phyloP scores from a whole-genome alignment of 2,113 vertebrate genomes.

The Pseudorectes ferrugineus region DNA sequence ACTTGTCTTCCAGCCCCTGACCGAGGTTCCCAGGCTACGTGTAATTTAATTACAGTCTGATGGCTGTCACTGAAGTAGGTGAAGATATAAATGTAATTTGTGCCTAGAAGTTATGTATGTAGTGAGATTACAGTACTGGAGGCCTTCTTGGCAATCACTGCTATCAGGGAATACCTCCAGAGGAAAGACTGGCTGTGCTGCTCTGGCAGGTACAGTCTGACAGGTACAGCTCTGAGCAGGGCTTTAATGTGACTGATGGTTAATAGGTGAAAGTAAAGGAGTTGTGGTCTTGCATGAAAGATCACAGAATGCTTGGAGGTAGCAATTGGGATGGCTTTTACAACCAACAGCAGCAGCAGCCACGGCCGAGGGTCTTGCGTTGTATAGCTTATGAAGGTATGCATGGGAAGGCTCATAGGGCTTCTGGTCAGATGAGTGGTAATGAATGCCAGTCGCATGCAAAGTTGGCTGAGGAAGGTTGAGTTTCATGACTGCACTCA shows the following conservation, averaged over 20 bases:
- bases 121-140: not conserved
- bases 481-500: not conserved
- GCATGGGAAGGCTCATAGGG: not conserved
- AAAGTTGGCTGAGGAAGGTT: not conserved
- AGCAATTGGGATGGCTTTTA: not conserved
- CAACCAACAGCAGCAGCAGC: rapidly evolving
- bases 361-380: rapidly evolving
- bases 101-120: not conserved
- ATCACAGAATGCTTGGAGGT: not conserved
- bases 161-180: not conserved
- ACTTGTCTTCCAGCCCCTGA: rapidly evolving
- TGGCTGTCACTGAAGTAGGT: not conserved
- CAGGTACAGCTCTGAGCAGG: not conserved
- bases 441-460: not conserved
- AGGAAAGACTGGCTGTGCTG: not conserved
- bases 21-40: not conserved
- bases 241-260: not conserved
- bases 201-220: not conserved
- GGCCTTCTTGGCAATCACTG: rapidly evolving
- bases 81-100: not conserved
- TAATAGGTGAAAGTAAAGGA: not conserved
- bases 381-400: rapidly evolving
- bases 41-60: not conserved
- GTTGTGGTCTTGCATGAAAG: not conserved
- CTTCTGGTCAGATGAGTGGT: not conserved